Evolutionary conservation across 1,140 invertebrate species (phyloP).

Genomic region (Pseudomyrmex sp.): DNA sequence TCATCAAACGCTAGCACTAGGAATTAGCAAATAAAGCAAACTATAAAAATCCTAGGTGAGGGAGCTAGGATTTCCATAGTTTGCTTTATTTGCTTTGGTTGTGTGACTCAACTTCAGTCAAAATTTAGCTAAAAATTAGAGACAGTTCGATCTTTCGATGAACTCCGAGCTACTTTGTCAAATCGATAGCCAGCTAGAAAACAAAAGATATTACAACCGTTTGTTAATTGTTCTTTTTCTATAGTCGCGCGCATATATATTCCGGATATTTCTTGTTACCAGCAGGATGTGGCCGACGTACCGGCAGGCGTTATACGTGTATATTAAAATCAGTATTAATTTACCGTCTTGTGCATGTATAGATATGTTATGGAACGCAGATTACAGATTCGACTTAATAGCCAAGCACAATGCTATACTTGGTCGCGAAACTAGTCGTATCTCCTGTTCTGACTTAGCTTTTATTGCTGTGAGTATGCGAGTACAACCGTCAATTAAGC

Average conservation of each 20-base stretch:
- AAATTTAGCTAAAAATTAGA: too few relatives aligned
- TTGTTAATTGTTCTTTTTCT: conserved; percentile 14
- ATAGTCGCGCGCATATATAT: background rate
- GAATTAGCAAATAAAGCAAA: too few relatives aligned
- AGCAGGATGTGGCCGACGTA: conserved; percentile 1
- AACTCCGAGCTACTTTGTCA: too few relatives aligned
- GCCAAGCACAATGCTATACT: conserved; percentile 37
- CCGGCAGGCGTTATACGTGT: background rate
- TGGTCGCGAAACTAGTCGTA: conserved; percentile 32
- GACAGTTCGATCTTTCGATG: too few relatives aligned
- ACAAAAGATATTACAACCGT: conserved; percentile 1
- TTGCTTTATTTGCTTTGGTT: too few relatives aligned
- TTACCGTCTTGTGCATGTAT: background rate
- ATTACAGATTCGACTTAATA: conserved; percentile 37
- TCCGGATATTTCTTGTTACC: conserved; percentile 14
- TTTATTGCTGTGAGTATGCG: background rate
- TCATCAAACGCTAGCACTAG: too few relatives aligned
- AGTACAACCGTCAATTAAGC: conserved; percentile 51
- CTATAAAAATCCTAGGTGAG: too few relatives aligned
- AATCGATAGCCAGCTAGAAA: too few relatives aligned
- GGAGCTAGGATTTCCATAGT: too few relatives aligned
- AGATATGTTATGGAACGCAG: conserved; percentile 11
- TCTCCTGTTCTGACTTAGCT: conserved; percentile 12
- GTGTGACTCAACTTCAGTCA: too few relatives aligned
- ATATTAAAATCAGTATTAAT: conserved; percentile 40